phyloP scores from a whole-genome alignment of 2,113 vertebrate species.

The Irena cyanogastra region DNA sequence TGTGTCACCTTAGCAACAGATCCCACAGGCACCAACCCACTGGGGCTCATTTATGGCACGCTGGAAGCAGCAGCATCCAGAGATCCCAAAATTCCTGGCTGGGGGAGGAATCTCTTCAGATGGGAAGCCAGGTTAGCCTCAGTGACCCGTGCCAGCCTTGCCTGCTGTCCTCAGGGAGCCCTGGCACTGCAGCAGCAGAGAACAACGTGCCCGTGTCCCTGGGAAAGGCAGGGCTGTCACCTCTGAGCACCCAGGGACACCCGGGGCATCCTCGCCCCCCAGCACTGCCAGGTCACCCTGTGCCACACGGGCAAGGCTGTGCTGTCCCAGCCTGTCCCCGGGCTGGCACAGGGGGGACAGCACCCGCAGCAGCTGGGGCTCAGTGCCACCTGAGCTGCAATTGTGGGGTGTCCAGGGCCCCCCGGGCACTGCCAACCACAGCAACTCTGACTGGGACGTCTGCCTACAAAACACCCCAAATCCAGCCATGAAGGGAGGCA shows the following conservation, averaged over 20 bases:
- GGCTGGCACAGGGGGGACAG: neutral
- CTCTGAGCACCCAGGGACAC: accelerated
- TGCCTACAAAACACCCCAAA: neutral
- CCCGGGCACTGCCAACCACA: neutral
- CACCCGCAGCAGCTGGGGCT: neutral
- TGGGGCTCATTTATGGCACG: neutral
- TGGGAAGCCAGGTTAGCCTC: neutral
- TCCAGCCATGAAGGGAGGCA: accelerated
- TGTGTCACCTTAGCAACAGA: neutral
- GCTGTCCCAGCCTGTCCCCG: accelerated
- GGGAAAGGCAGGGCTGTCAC: neutral
- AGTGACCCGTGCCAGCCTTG: accelerated
- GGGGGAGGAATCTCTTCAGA: neutral
- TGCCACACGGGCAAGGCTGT: accelerated
- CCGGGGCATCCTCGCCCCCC: neutral
- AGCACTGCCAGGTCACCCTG: neutral
- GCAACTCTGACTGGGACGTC: accelerated
- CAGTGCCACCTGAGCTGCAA: accelerated
- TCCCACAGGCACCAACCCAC: neutral
- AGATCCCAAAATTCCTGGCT: neutral
- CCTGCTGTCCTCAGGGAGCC: accelerated
- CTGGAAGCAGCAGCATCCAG: neutral
- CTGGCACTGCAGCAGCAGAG: neutral
- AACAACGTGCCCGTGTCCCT: accelerated
- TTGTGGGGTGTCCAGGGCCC: accelerated